Evolutionary conservation across 35 echinoderm and acorn worm genomes (phyloP).

Genomic region (Apostichopus japonicus): DNA sequence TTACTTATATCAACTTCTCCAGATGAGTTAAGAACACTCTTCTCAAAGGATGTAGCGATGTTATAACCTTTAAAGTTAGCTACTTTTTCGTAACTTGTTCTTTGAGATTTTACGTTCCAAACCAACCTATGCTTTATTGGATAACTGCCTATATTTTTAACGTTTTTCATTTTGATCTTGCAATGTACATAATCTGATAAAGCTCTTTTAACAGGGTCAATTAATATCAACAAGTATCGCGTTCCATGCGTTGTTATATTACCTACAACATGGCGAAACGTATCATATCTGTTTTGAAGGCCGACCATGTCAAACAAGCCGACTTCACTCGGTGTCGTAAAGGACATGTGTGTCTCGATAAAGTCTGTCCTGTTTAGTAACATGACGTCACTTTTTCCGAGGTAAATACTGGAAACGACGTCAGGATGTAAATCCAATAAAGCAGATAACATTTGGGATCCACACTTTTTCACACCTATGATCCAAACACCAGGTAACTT

Average conservation of each 20-base stretch:
- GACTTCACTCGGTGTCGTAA: constrained; percentile 29
- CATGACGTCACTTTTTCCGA: constrained; percentile 1
- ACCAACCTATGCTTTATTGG: neutral
- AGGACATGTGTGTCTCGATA: neutral
- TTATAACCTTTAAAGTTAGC: constrained; percentile 41
- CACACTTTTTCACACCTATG: constrained; percentile 49
- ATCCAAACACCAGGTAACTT: constrained; percentile 31
- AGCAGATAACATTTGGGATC: constrained; percentile 38
- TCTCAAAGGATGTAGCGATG: constrained; percentile 38
- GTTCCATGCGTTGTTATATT: neutral
- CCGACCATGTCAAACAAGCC: constrained; percentile 41
- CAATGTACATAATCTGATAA: constrained; percentile 50
- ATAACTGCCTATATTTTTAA: constrained; percentile 1
- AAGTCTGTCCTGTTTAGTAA: constrained; percentile 8
- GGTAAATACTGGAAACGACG: constrained; percentile 30
- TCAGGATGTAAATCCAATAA: constrained; percentile 34
- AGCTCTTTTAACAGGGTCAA: constrained; percentile 31
- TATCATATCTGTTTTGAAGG: constrained; percentile 14
- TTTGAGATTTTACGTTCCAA: neutral
- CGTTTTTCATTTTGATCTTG: constrained; percentile 4
- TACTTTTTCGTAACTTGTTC: neutral
- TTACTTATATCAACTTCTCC: constrained; percentile 19
- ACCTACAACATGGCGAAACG: neutral
- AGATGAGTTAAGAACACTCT: constrained; percentile 27
- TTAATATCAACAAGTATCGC: constrained; percentile 34